These are phyloP conservation scores for Drosophila sordidapex DNA, from an alignment of 2,888 invertebrate species.

Conservation along the genomic window DNA sequence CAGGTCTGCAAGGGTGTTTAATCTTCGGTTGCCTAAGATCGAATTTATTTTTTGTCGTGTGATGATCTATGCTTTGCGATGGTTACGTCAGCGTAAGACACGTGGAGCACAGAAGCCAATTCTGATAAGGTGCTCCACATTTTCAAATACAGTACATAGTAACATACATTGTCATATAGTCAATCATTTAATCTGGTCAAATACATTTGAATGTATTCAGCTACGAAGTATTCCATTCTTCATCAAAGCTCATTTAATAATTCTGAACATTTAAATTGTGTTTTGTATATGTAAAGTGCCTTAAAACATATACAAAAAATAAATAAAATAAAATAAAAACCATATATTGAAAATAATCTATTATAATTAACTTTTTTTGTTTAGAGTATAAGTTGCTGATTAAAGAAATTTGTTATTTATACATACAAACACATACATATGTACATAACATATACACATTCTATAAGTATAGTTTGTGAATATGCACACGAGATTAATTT, in stretches of 20 bases:
- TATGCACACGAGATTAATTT: slow-evolving; percentile 3
- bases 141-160: background rate
- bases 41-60: background rate
- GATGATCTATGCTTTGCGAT: background rate
- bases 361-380: background rate
- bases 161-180: background rate
- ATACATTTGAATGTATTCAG: background rate
- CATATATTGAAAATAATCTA: background rate
- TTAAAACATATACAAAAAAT: no score
- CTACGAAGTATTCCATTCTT: background rate
- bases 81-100: slow-evolving; percentile 3
- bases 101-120: slow-evolving; percentile 3
- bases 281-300: background rate
- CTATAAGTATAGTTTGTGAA: background rate
- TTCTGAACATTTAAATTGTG: background rate
- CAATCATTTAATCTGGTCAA: background rate
- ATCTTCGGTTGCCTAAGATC: background rate
- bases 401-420: background rate
- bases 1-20: background rate
- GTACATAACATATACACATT: background rate
- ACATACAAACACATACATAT: background rate
- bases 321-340: background rate
- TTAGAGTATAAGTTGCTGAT: background rate
- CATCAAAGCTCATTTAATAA: background rate
- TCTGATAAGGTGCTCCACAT: slow-evolving; percentile 40